Evolutionary conservation across 2,888 invertebrate species (phyloP).

Genomic region (Cheilosia scutellata): DNA sequence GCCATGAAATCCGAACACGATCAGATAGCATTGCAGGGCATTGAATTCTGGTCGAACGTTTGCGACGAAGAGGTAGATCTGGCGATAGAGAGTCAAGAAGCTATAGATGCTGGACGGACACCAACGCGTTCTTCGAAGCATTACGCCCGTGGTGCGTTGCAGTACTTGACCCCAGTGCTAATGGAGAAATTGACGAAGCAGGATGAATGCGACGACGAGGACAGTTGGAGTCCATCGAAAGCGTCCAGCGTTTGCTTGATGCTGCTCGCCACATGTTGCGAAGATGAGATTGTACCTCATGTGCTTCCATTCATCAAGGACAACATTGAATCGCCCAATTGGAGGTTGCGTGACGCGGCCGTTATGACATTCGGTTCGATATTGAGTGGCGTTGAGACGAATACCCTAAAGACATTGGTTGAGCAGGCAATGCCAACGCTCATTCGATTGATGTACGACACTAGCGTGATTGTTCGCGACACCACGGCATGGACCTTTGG

Average conservation of each 20-base stretch:
- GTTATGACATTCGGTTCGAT: slow-evolving; percentile 99
- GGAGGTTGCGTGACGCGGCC: slow-evolving; percentile 97
- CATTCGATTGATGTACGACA: slow-evolving; percentile 97
- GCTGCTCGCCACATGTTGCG: slow-evolving; percentile 98
- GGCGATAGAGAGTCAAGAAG: slow-evolving; percentile 96
- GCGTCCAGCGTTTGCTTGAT: slow-evolving; percentile 99
- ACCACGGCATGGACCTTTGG: slow-evolving; percentile 99
- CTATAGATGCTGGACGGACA: slow-evolving; percentile 96
- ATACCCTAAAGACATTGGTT: slow-evolving; percentile 95
- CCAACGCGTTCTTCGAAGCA: slow-evolving; percentile 96
- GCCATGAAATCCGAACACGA: slow-evolving; percentile 99
- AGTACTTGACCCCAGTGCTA: slow-evolving; percentile 96
- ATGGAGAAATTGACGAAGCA: slow-evolving; percentile 98
- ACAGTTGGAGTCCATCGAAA: slow-evolving; percentile 99
- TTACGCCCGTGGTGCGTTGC: slow-evolving; percentile 99
- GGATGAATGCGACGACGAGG: slow-evolving; percentile 98
- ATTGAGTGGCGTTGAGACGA: slow-evolving; percentile 94
- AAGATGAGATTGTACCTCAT: slow-evolving; percentile 97
- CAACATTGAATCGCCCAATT: slow-evolving; percentile 96
- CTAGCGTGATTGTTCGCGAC: slow-evolving; percentile 96
- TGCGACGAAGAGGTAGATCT: slow-evolving; percentile 99
- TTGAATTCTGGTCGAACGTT: slow-evolving; percentile 99
- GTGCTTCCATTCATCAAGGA: slow-evolving; percentile 98
- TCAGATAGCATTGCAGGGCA: slow-evolving; percentile 98
- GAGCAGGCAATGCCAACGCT: slow-evolving; percentile 98